phyloP scores from a whole-genome alignment of 2,113 vertebrate species.

The Notarius quadriscutis region DNA sequence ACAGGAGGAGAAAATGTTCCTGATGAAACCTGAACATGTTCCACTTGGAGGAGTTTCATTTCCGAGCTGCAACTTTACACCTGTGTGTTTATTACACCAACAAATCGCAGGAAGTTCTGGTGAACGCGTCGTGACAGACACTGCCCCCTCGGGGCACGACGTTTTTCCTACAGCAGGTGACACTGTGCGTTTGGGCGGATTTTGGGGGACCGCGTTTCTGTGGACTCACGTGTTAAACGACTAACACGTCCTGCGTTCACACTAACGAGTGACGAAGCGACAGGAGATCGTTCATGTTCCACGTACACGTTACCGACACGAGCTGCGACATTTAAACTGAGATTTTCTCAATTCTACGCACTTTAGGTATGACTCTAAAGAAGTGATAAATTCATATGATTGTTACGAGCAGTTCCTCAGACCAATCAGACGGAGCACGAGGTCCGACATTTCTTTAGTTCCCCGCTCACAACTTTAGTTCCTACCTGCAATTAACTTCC shows the following conservation, averaged over 20 bases:
- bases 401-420: not conserved
- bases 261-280: too few relatives aligned
- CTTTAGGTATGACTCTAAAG: not conserved
- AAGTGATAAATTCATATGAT: not conserved
- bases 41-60: not conserved
- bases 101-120: not conserved
- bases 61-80: not conserved
- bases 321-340: not conserved
- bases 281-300: too few relatives aligned
- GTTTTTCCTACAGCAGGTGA: too few relatives aligned
- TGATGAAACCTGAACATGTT: not conserved
- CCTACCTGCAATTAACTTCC: too few relatives aligned
- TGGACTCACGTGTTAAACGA: too few relatives aligned
- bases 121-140: not conserved
- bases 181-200: fast-evolving
- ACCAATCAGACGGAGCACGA: not conserved
- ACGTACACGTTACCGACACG: too few relatives aligned
- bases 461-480: too few relatives aligned
- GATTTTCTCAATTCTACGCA: not conserved
- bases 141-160: not conserved
- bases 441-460: not conserved
- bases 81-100: not conserved
- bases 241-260: too few relatives aligned
- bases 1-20: not conserved
- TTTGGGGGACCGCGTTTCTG: too few relatives aligned